These are phyloP conservation scores for Toxostoma redivivum DNA, from an alignment of 2,113 vertebrate species.

Conservation along the genomic window DNA sequence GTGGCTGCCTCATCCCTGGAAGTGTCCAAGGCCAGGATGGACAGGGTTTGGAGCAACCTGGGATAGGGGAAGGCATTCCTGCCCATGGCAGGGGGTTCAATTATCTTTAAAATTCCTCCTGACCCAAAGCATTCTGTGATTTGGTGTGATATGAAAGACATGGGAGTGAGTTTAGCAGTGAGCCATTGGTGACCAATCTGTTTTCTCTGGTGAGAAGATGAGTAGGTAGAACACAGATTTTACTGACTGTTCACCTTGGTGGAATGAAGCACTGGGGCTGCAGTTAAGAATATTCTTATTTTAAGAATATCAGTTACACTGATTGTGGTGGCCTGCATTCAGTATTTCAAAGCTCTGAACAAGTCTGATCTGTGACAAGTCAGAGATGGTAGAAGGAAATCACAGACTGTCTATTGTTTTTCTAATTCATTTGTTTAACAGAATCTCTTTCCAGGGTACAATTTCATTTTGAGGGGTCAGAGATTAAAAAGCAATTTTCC, in stretches of 20 bases:
- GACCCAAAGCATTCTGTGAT: background rate
- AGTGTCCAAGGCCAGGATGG: background rate
- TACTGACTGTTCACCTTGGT: background rate
- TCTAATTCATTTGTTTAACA: constrained; percentile 22
- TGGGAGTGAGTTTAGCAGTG: background rate
- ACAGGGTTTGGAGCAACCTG: rapidly evolving
- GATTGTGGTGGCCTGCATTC: background rate
- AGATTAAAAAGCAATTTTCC: constrained; percentile 55
- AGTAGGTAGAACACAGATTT: background rate
- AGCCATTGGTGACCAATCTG: background rate
- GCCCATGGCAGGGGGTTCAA: rapidly evolving
- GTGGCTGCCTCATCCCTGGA: background rate
- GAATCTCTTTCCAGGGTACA: constrained; percentile 18
- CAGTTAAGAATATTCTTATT: background rate
- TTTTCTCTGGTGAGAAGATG: background rate
- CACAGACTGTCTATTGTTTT: background rate
- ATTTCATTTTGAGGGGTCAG: constrained; percentile 20
- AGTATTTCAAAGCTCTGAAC: background rate
- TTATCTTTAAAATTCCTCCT: background rate
- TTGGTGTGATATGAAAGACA: background rate
- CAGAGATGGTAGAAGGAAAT: background rate
- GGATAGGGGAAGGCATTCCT: background rate
- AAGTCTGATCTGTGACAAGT: background rate
- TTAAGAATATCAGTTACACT: background rate
- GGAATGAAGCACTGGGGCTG: background rate